Conservation (phyloP, 2,888 invertebrate genomes). For the Chrysomela aeneicollis region DNA sequence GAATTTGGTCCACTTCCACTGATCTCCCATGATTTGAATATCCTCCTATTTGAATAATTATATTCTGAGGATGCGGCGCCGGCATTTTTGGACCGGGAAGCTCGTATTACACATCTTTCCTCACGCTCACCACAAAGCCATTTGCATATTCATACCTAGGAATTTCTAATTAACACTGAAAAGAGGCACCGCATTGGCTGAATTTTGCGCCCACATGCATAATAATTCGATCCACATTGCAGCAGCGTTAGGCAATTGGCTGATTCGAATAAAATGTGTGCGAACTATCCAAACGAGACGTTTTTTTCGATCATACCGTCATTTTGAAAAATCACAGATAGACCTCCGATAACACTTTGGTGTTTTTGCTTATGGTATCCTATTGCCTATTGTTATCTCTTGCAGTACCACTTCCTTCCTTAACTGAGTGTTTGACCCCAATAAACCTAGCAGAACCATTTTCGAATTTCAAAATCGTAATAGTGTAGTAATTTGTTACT, state of each 20-base stretch:
- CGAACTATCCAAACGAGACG: too few species aligned
- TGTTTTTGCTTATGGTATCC: too few species aligned
- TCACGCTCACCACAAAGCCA: constrained; percentile 38
- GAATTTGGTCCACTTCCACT: constrained; percentile 29
- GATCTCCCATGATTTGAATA: constrained; percentile 44
- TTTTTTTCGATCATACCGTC: too few species aligned
- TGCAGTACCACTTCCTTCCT: too few species aligned
- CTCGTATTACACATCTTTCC: constrained; percentile 49
- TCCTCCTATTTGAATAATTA: constrained; percentile 46
- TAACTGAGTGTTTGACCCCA: too few species aligned
- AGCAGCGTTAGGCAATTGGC: too few species aligned
- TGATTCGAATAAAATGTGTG: not conserved
- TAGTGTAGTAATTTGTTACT: too few species aligned
- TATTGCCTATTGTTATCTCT: too few species aligned
- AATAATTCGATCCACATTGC: constrained; percentile 32
- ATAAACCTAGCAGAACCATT: too few species aligned
- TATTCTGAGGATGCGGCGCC: constrained; percentile 45
- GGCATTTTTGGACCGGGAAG: constrained; percentile 45
- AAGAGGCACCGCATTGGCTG: constrained; percentile 45
- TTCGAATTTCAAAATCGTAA: too few species aligned
- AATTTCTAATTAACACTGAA: constrained; percentile 46
- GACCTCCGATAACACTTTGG: too few species aligned
- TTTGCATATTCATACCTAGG: constrained; percentile 50
- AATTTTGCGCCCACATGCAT: constrained; percentile 38
- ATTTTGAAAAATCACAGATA: too few species aligned